Conservation (phyloP, 2,888 invertebrate genomes). For the Stenodera caucasica region DNA sequence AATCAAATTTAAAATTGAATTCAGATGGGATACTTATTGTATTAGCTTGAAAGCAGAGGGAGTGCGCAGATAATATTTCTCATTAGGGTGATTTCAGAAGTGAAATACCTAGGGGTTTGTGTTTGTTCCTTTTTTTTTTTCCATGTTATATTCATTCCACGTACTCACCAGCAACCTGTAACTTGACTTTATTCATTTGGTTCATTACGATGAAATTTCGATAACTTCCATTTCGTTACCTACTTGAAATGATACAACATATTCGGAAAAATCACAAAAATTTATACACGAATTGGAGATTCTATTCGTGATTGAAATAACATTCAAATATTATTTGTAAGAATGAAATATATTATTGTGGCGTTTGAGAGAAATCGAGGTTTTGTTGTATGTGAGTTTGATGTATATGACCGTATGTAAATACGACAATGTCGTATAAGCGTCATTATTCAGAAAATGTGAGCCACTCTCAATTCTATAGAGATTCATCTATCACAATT, state of each 20-base stretch:
- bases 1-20: constrained; percentile 4
- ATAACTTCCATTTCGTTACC: background rate
- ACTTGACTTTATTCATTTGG: background rate
- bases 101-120: background rate
- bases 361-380: constrained; percentile 16
- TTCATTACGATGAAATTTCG: background rate
- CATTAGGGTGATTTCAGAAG: background rate
- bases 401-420: constrained; percentile 20
- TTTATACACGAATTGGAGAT: too few species aligned
- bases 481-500: constrained; percentile 44
- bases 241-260: too few species aligned
- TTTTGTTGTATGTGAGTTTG: constrained; percentile 11
- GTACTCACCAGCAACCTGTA: background rate
- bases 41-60: background rate
- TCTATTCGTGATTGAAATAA: too few species aligned
- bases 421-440: constrained; percentile 27
- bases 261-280: too few species aligned
- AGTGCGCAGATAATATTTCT: background rate
- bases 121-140: background rate
- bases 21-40: background rate
- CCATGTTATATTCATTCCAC: background rate
- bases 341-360: constrained; percentile 18
- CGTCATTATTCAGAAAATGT: constrained; percentile 30
- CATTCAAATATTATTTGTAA: constrained; percentile 11
- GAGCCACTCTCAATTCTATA: constrained; percentile 33